A percentile compares a stretch with the other conserved stretches of the same genome.
Evolutionary conservation across 2,113 vertebrate genomes (phyloP).

Genomic region (Leptobrachium ailaonicum): DNA sequence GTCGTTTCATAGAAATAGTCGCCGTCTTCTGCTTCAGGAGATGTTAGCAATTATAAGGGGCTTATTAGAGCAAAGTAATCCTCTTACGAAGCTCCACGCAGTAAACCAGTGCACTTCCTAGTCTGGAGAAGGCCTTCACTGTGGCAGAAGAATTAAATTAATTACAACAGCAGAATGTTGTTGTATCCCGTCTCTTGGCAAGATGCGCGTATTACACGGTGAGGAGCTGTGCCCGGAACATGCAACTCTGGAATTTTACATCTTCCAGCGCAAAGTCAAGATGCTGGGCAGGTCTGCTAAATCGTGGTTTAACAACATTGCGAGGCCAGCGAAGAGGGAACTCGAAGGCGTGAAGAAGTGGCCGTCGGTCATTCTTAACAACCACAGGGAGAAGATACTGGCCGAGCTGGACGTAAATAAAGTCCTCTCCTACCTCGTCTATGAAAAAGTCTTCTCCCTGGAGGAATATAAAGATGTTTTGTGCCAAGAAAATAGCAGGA

Average conservation of each 20-base stretch:
- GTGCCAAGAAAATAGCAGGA: constrained; percentile 66
- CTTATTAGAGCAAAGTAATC: constrained; percentile 81
- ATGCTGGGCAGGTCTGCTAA: constrained; percentile 76
- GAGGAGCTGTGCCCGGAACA: constrained; percentile 55
- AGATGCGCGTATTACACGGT: constrained; percentile 63
- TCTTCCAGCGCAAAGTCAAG: constrained; percentile 57
- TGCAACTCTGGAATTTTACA: constrained; percentile 54
- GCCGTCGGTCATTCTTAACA: constrained; percentile 71
- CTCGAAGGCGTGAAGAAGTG: constrained; percentile 70
- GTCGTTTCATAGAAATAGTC: not conserved
- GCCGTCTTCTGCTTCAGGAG: constrained; percentile 57
- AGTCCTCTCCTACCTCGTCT: constrained; percentile 81
- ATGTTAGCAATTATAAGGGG: constrained; percentile 68
- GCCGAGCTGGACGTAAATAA: constrained; percentile 75
- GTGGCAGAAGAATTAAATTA: constrained; percentile 68
- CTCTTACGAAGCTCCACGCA: constrained; percentile 80
- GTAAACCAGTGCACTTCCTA: constrained; percentile 67
- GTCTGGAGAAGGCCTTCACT: constrained; percentile 75
- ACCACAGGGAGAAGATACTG: constrained; percentile 74
- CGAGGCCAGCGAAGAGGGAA: constrained; percentile 66
- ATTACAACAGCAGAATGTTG: constrained; percentile 63
- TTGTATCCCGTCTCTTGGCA: constrained; percentile 56
- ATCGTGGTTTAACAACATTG: constrained; percentile 76
- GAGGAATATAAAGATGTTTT: constrained; percentile 84
- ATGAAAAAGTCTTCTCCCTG: constrained; percentile 81